Evolutionary conservation across 2,797 vertebrate species (phyloP).

Genomic region (Enteromius afrohamiltoni): DNA sequence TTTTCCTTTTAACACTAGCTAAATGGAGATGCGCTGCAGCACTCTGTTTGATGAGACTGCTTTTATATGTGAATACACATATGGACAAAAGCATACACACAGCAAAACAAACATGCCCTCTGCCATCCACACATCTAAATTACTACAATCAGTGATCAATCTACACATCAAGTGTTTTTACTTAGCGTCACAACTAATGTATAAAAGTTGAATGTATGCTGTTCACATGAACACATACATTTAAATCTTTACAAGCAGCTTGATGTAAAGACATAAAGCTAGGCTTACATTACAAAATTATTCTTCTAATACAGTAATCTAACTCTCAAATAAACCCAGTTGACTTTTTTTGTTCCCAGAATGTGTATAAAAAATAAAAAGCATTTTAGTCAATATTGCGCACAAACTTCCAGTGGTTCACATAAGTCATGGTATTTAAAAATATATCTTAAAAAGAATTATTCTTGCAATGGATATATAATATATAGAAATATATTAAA

Average conservation of each 20-base stretch:
- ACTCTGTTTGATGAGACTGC: slow-evolving; percentile 57
- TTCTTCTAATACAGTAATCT: slow-evolving; percentile 51
- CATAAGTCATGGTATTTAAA: not conserved
- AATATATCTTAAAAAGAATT: not conserved
- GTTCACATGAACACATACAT: slow-evolving; percentile 44
- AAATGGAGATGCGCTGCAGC: slow-evolving; percentile 53
- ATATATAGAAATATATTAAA: no score
- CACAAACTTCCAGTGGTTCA: not conserved
- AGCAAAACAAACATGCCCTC: slow-evolving; percentile 9
- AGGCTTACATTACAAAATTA: slow-evolving; percentile 42
- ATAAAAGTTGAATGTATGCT: not conserved
- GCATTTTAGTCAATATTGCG: no score
- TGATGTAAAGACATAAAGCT: slow-evolving; percentile 15
- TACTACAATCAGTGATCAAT: slow-evolving; percentile 16
- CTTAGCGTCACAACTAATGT: not conserved
- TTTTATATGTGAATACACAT: slow-evolving; percentile 17
- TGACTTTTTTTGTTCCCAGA: slow-evolving; percentile 28
- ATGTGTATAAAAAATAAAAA: not conserved
- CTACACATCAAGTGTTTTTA: slow-evolving; percentile 29
- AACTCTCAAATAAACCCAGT: slow-evolving; percentile 55
- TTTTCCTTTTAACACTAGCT: slow-evolving; percentile 72
- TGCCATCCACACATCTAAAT: not conserved
- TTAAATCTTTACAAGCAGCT: slow-evolving; percentile 31
- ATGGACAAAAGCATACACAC: not conserved
- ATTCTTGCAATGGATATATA: no score